Evolutionary conservation across 2,797 vertebrate genomes (phyloP).

Genomic region (Pangasius djambal): DNA sequence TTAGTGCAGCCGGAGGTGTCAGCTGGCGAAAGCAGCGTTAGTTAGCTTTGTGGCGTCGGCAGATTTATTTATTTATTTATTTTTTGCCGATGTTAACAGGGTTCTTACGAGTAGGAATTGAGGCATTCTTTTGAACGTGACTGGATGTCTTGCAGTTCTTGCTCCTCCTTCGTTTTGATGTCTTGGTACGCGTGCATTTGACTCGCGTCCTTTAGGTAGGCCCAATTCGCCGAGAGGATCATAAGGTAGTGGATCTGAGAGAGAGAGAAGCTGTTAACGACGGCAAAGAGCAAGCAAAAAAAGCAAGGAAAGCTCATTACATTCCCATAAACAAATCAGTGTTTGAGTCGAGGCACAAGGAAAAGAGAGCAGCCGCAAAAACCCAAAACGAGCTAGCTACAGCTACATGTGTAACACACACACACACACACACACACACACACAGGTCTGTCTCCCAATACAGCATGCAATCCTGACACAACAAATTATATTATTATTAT

Average conservation of each 20-base stretch:
- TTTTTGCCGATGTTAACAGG: conserved; percentile 55
- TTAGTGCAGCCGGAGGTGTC: conserved; percentile 79
- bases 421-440: conserved; percentile 1
- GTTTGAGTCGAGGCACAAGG: neutral
- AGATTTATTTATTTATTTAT: conserved; percentile 47
- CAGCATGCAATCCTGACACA: neutral
- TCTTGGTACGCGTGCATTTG: conserved; percentile 99
- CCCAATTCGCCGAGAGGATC: conserved; percentile 99
- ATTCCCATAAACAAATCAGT: neutral
- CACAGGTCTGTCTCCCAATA: neutral
- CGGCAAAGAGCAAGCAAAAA: conserved; percentile 88
- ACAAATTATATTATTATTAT: too few relatives aligned
- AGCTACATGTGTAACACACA: neutral
- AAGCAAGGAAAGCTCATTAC: neutral
- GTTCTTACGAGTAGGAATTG: conserved; percentile 95
- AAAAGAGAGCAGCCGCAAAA: neutral
- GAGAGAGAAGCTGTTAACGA: conserved; percentile 92
- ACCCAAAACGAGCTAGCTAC: neutral
- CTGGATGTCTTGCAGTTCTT: conserved; percentile 98
- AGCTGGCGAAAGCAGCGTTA: conserved; percentile 84
- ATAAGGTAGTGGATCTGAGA: conserved; percentile 99
- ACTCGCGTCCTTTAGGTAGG: conserved; percentile 99
- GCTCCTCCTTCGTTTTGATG: conserved; percentile 99
- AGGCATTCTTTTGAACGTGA: conserved; percentile 99
- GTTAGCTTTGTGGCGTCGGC: conserved; percentile 79